These are phyloP conservation scores for Pteronotus mesoamericanus DNA, from an alignment of 2,797 vertebrate species.

Conservation along the genomic window DNA sequence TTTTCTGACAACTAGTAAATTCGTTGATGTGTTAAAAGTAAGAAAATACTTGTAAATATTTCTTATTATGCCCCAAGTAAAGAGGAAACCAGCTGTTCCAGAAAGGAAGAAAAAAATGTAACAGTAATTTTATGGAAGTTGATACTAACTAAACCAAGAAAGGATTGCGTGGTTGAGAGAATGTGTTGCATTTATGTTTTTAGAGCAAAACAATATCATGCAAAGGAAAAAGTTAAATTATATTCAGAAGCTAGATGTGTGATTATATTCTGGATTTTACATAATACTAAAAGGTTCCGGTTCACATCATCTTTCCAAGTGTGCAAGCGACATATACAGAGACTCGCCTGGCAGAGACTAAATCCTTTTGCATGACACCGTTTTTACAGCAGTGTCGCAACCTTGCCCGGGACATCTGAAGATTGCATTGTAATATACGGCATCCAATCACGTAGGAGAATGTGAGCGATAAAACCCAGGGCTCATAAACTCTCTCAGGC, in stretches of 20 bases:
- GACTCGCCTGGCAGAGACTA: background rate
- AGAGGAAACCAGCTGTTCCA: background rate
- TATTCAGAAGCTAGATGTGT: background rate
- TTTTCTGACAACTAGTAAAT: background rate
- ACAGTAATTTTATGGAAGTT: background rate
- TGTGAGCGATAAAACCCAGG: constrained; percentile 72
- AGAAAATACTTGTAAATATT: background rate
- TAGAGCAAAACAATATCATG: background rate
- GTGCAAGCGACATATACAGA: background rate
- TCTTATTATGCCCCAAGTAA: background rate
- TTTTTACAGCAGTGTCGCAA: constrained; percentile 69
- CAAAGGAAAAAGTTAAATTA: background rate
- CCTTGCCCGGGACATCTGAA: constrained; percentile 68
- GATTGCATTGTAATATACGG: constrained; percentile 67
- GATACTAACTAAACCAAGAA: background rate
- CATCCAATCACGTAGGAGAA: constrained; percentile 68
- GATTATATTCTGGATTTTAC: background rate
- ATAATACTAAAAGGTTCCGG: background rate
- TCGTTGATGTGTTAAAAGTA: background rate
- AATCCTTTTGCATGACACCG: constrained; percentile 46
- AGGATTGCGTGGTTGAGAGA: background rate
- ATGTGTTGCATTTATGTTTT: background rate
- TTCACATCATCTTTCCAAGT: constrained; percentile 32
- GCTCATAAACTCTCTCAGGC: constrained; percentile 73
- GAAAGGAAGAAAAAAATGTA: background rate